Percentiles rank a stretch among this genome's conserved stretches.
These are phyloP conservation scores for Contarinia nasturtii DNA, from an alignment of 1,140 invertebrate species.

Conservation along the genomic window DNA sequence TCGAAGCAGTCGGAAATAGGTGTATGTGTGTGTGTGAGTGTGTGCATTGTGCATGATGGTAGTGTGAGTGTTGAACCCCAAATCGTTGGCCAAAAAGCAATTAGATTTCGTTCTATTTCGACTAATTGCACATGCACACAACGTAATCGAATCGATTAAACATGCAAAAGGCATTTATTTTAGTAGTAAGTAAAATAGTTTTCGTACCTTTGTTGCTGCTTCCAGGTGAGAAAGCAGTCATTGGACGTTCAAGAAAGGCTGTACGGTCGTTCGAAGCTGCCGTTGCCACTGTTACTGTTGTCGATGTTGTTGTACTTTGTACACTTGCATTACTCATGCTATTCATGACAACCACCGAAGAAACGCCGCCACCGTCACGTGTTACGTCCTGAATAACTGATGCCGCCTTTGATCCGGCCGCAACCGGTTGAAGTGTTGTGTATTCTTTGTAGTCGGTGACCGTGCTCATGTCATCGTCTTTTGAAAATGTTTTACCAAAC, in stretches of 20 bases:
- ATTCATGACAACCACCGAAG: conserved; percentile 41
- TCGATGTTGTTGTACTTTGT: conserved; percentile 10
- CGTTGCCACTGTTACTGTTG: conserved; percentile 6
- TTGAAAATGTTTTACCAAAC: too few relatives aligned
- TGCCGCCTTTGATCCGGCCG: conserved; percentile 50
- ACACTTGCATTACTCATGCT: conserved; percentile 19
- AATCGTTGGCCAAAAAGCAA: too few relatives aligned
- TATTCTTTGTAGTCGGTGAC: conserved; percentile 48
- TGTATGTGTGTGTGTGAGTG: too few relatives aligned
- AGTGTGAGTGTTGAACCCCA: too few relatives aligned
- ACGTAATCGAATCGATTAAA: not conserved
- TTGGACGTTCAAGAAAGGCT: conserved; percentile 21
- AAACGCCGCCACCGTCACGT: conserved; percentile 33
- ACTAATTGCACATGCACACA: not conserved
- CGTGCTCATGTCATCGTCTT: too few relatives aligned
- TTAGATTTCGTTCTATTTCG: not conserved
- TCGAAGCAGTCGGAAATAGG: too few relatives aligned
- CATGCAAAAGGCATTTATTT: not conserved
- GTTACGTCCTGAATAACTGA: conserved; percentile 57
- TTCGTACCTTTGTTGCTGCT: conserved; percentile 52
- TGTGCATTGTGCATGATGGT: too few relatives aligned
- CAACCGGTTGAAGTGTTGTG: conserved; percentile 63
- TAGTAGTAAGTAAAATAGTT: conserved; percentile 1
- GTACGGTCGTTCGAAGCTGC: conserved; percentile 7
- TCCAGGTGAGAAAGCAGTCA: conserved; percentile 46